phyloP scores from a whole-genome alignment of 2,113 vertebrate species.

The Megaptera novaeangliae region DNA sequence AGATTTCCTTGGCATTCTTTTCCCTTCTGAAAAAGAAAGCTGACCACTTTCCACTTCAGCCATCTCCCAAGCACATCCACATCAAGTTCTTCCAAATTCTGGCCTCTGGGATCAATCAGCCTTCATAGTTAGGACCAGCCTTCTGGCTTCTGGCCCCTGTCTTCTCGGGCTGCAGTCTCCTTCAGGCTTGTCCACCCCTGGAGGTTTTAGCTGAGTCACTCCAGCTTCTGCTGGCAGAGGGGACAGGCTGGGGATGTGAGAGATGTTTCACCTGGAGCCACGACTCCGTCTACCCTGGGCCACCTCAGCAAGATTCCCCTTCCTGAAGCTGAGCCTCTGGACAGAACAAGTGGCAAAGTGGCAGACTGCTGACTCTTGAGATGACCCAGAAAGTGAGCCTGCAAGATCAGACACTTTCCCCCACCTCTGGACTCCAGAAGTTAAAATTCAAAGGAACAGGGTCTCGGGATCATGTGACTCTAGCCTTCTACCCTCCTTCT shows the following conservation, averaged over 20 bases:
- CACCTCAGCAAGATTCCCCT: not conserved
- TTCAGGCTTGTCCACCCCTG: not conserved
- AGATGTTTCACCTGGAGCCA: not conserved
- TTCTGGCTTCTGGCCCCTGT: not conserved
- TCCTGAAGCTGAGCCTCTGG: not conserved
- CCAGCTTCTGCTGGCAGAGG: not conserved
- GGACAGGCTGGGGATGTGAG: not conserved
- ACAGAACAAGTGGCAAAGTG: not conserved
- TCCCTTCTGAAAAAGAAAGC: not conserved
- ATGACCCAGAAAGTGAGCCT: not conserved
- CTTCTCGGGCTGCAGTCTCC: not conserved
- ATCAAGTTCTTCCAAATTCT: not conserved
- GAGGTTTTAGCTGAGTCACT: not conserved
- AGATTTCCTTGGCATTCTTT: not conserved
- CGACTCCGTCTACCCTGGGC: not conserved
- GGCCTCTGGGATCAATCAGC: not conserved
- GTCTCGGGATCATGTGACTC: not conserved
- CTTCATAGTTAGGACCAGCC: not conserved
- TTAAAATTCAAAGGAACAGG: slow-evolving; percentile 43
- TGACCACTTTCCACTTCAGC: not conserved
- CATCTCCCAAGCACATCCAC: not conserved
- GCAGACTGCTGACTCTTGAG: not conserved
- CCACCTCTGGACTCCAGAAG: slow-evolving; percentile 18
- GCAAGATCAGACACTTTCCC: not conserved
- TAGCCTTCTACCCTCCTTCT: not conserved